Conservation (phyloP, 2,888 invertebrate genomes). For the Sipha maydis region DNA sequence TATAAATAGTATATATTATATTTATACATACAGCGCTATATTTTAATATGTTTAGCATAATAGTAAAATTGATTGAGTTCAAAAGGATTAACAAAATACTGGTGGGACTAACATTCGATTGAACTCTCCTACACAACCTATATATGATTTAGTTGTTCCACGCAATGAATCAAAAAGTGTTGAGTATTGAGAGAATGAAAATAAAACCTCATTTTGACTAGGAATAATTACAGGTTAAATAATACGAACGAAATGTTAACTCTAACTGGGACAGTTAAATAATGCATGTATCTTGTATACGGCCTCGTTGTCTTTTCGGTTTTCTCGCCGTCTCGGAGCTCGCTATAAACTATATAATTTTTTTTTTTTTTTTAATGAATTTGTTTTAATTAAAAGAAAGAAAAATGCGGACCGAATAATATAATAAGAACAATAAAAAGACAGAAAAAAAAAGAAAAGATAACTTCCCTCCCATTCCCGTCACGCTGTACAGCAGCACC, state of each 20-base stretch:
- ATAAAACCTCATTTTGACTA: background rate
- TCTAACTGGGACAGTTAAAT: background rate
- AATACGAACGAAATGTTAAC: background rate
- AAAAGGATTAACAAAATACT: too few relatives aligned
- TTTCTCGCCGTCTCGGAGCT: background rate
- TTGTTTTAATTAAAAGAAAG: slow-evolving; percentile 54
- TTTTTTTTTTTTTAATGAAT: slow-evolving; percentile 37
- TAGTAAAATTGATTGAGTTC: too few relatives aligned
- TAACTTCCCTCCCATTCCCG: background rate
- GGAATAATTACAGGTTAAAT: background rate
- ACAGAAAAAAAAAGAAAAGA: slow-evolving; percentile 30
- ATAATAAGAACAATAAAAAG: slow-evolving; percentile 57
- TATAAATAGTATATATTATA: too few relatives aligned
- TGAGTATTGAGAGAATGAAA: background rate
- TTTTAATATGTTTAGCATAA: too few relatives aligned
- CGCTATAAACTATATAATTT: slow-evolving; percentile 5
- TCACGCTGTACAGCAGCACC: background rate
- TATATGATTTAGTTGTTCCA: background rate
- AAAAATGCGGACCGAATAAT: slow-evolving; percentile 55
- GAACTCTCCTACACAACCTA: too few relatives aligned
- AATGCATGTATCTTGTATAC: background rate
- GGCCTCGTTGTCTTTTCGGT: background rate
- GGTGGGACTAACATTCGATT: too few relatives aligned
- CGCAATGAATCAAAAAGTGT: background rate
- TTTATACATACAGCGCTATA: too few relatives aligned